Conservation (phyloP, 2,888 invertebrate genomes). For the Xylophagus ater region DNA sequence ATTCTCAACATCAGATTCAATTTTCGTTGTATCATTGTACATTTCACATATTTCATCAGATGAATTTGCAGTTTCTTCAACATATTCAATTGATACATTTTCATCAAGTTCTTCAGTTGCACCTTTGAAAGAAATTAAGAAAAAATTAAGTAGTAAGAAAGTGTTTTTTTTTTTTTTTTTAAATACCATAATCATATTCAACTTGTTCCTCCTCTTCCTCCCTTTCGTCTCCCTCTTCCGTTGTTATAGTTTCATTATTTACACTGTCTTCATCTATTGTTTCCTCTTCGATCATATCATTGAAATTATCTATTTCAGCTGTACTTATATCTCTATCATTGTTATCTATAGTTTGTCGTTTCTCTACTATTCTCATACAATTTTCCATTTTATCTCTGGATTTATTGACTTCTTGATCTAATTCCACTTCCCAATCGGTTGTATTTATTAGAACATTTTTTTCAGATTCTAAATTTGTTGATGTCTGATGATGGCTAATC, state of each 20-base stretch:
- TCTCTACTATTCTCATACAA: constrained; percentile 2
- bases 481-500: constrained; percentile 13
- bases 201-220: constrained; percentile 15
- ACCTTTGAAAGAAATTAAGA: not conserved
- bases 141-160: not conserved
- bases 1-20: constrained; percentile 5
- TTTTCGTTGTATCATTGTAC: constrained; percentile 2
- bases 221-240: constrained; percentile 18
- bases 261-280: constrained; percentile 5
- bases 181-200: constrained; percentile 21
- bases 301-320: constrained; percentile 11
- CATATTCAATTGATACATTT: constrained; percentile 28
- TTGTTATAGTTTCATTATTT: constrained; percentile 15
- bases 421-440: constrained; percentile 51
- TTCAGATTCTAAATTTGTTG: constrained; percentile 13
- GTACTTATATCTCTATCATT: constrained; percentile 5
- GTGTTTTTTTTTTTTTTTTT: too few relatives aligned
- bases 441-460: constrained; percentile 17
- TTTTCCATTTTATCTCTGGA: not conserved
- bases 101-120: constrained; percentile 25
- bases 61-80: constrained; percentile 21
- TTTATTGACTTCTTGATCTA: constrained; percentile 41
- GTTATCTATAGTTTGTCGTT: not conserved
- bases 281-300: constrained; percentile 17
- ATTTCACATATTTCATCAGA: constrained; percentile 13